A percentile compares a stretch with the other conserved stretches of the same genome.
These are phyloP conservation scores for Loris lydekkerianus DNA, from an alignment of 2,797 vertebrate genomes.

Conservation along the genomic window DNA sequence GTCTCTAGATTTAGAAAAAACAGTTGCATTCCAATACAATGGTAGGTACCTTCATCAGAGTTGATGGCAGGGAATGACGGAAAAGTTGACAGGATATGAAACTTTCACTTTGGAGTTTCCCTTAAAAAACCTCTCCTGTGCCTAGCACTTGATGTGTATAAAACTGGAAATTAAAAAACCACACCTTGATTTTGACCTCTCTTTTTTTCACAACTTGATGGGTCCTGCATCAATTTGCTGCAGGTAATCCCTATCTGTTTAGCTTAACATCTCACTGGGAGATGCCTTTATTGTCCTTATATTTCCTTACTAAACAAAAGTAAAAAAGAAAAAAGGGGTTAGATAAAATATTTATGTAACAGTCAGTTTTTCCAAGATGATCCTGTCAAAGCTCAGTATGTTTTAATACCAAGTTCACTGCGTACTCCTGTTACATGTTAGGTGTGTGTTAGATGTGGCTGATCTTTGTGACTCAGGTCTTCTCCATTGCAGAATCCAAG, in stretches of 20 bases:
- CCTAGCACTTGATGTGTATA: background rate
- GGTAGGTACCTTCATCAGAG: background rate
- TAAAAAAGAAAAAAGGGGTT: background rate
- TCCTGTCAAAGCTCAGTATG: background rate
- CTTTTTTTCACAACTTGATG: background rate
- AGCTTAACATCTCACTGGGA: background rate
- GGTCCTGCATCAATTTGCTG: background rate
- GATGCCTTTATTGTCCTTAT: background rate
- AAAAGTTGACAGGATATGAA: background rate
- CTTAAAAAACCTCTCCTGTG: background rate
- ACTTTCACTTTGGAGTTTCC: background rate
- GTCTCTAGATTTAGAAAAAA: conserved; percentile 1
- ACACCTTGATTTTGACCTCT: conserved; percentile 11
- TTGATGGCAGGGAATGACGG: background rate
- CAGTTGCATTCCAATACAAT: background rate
- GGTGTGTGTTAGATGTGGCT: background rate
- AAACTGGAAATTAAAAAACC: conserved; percentile 40
- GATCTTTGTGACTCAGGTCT: background rate
- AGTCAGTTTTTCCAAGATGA: background rate
- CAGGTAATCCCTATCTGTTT: background rate
- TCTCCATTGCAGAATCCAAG: background rate
- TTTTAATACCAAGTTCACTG: background rate
- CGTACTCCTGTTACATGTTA: background rate
- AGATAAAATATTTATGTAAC: background rate
- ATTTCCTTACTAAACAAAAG: background rate